These are phyloP conservation scores for Microchirus variegatus DNA, from an alignment of 2,797 vertebrate genomes.

Conservation along the genomic window DNA sequence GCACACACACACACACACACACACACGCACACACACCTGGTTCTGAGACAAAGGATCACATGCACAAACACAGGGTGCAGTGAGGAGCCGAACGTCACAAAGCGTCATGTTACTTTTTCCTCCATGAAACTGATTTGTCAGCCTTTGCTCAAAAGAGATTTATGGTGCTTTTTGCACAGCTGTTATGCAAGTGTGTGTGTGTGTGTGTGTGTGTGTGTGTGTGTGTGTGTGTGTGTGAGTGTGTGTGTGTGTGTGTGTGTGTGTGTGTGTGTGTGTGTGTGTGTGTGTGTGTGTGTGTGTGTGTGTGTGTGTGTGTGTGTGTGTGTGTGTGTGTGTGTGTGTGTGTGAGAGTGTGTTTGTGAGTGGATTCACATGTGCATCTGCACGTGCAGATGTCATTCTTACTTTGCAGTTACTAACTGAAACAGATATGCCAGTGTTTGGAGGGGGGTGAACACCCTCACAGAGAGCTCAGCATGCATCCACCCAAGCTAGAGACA, in stretches of 20 bases:
- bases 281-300: slow-evolving; percentile 36
- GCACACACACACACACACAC: slow-evolving; percentile 21
- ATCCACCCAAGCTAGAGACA: slow-evolving; percentile 61
- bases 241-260: slow-evolving; percentile 10
- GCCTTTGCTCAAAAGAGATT: slow-evolving; percentile 59
- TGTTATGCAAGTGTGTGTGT: slow-evolving; percentile 41
- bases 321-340: slow-evolving; percentile 22
- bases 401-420: slow-evolving; percentile 14
- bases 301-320: slow-evolving; percentile 12
- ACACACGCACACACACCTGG: slow-evolving; percentile 48
- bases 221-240: no score
- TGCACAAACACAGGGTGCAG: slow-evolving; percentile 67
- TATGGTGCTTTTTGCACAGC: slow-evolving; percentile 45
- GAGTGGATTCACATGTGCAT: slow-evolving; percentile 23
- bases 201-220: slow-evolving; percentile 12
- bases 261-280: slow-evolving; percentile 22
- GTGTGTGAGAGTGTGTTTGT: slow-evolving; percentile 25
- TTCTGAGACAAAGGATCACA: slow-evolving; percentile 55
- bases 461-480: slow-evolving; percentile 54
- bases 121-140: slow-evolving; percentile 72
- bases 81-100: slow-evolving; percentile 48
- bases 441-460: slow-evolving; percentile 78
- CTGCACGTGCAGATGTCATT: slow-evolving; percentile 24
- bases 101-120: slow-evolving; percentile 61
- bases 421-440: slow-evolving; percentile 54